Evolutionary conservation across 2,888 invertebrate species (phyloP).

Genomic region (Euzetes globulus): DNA sequence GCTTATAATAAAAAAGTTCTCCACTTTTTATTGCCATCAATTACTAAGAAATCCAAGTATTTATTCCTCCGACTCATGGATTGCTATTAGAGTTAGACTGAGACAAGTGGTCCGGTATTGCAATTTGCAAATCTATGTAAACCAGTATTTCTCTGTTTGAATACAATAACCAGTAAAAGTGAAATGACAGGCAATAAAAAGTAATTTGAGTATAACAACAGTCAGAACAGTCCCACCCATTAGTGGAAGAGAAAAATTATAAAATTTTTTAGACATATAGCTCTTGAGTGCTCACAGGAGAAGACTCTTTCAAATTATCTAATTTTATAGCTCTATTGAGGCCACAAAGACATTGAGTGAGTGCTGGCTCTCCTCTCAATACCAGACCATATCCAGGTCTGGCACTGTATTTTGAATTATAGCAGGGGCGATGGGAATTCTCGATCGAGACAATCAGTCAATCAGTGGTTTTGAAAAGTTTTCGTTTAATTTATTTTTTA

Average conservation of each 20-base stretch:
- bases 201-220: neutral
- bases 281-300: neutral
- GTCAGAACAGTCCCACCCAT: neutral
- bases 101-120: neutral
- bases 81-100: neutral
- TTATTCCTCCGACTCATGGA: neutral
- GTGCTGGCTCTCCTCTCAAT: neutral
- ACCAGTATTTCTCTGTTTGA: neutral
- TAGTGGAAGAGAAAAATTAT: neutral
- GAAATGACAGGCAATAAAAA: constrained; percentile 4
- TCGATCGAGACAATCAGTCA: neutral
- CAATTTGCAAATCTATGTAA: neutral
- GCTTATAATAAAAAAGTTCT: too few species aligned
- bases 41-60: neutral
- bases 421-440: neutral
- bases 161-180: constrained; percentile 1
- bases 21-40: neutral
- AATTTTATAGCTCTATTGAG: neutral
- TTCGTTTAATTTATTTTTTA: neutral
- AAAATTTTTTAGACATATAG: neutral
- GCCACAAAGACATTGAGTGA: neutral
- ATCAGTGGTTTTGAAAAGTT: neutral
- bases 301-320: neutral
- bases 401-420: neutral
- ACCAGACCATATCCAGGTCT: too few species aligned